phyloP scores from a whole-genome alignment of 2,113 vertebrate species.

The Phaethon lepturus region DNA sequence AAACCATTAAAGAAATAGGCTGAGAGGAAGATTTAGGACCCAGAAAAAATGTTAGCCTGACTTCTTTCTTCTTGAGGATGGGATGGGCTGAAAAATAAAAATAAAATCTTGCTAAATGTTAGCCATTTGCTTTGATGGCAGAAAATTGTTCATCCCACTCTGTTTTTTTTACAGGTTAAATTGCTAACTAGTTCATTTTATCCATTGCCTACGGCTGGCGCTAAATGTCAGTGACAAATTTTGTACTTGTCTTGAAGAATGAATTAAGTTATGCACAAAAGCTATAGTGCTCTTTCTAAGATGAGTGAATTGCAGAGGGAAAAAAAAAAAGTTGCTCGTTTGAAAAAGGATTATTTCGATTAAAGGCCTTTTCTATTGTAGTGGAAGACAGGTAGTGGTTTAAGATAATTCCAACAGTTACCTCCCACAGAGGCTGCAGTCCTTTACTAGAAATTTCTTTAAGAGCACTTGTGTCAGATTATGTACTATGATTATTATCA shows the following conservation, averaged over 20 bases:
- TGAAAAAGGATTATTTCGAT: slow-evolving; percentile 85
- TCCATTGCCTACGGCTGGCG: slow-evolving; percentile 90
- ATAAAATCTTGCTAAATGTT: slow-evolving; percentile 86
- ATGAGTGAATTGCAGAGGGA: slow-evolving; percentile 81
- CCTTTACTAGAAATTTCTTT: slow-evolving; percentile 80
- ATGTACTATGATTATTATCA: slow-evolving; percentile 81
- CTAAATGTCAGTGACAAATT: slow-evolving; percentile 96
- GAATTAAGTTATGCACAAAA: slow-evolving; percentile 90
- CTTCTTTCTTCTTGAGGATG: slow-evolving; percentile 83
- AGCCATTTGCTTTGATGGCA: slow-evolving; percentile 86
- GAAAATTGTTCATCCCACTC: slow-evolving; percentile 86
- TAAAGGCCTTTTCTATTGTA: slow-evolving; percentile 85
- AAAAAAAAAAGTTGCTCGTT: slow-evolving; percentile 84
- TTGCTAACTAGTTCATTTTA: slow-evolving; percentile 93
- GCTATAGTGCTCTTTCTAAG: slow-evolving; percentile 84
- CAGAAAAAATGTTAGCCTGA: slow-evolving; percentile 86
- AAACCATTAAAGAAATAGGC: slow-evolving; percentile 88
- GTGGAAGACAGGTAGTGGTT: slow-evolving; percentile 84
- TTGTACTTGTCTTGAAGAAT: slow-evolving; percentile 87
- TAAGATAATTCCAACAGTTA: slow-evolving; percentile 84
- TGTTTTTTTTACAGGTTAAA: slow-evolving; percentile 85
- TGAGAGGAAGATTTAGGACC: slow-evolving; percentile 87
- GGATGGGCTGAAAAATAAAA: slow-evolving; percentile 83
- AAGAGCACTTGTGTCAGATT: slow-evolving; percentile 81
- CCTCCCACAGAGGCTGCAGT: slow-evolving; percentile 80